Base-by-base conservation (phyloP, 2,797 vertebrate genomes). In the Sebastes matsubarae region DNA sequence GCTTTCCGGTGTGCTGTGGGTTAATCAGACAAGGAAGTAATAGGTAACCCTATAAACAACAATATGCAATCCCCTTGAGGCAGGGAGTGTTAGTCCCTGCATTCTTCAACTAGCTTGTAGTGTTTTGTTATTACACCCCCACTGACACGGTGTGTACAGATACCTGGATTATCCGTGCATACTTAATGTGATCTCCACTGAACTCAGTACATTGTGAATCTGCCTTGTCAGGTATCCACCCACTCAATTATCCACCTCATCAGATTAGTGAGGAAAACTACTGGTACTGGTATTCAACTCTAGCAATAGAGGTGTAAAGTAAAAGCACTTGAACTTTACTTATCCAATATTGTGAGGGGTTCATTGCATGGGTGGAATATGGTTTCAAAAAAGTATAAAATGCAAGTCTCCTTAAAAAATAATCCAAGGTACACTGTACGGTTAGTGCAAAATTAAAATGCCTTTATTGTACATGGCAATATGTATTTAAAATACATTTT, bases 21-120 rank as follows among this genome's bases (percentile, higher is more conserved):
- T 88, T 85, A 68, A 87, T 81, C 34, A 69, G 78, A 75, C 50
- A 71, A 64, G 20, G 27, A 64, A 60, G 79, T 73, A 82, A 86
- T 87, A 32, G 18, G 30, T 87, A 88, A 71, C 72, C 36, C 52
- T 85, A 80, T 82, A 84, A 79, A 81, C 67, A 89, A 83, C 70
- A 81, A 83, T 73, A 68, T 68, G 34, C 29, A 83, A 79, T 50
- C 65, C 24, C 22, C 18, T 57, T 32, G 10, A 60, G 50, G 36
- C 68, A 82, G 77, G 60, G 75, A 36, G 71, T 66, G 52, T 60
- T 77, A 29, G 64, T 24, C 27, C 8, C 34, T 81, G 67, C 67
- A 79, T 74, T 84, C 68, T 80, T 77, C 22, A 29, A 3, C 46
- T 60, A 46, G 63, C 8, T 59, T 6, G 25, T 14, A 38, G 30